These are phyloP conservation scores for Pedetes capensis DNA, from an alignment of 2,113 vertebrate genomes.

Conservation along the genomic window DNA sequence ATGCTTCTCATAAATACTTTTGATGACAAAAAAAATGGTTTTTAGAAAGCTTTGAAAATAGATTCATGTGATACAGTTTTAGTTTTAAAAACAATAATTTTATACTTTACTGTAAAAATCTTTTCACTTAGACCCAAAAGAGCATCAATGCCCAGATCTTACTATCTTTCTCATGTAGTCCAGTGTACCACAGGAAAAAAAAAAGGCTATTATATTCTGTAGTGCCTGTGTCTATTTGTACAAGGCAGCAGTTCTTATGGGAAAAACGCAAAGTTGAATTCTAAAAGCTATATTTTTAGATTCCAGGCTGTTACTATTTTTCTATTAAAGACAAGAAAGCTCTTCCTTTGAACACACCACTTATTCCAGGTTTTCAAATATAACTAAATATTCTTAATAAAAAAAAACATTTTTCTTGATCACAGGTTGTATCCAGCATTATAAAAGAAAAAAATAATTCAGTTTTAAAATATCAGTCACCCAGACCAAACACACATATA, in stretches of 20 bases:
- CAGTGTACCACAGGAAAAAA: background rate
- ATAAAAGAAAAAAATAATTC: background rate
- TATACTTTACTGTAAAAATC: background rate
- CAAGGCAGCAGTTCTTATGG: background rate
- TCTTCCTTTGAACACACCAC: background rate
- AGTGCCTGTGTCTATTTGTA: background rate
- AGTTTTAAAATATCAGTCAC: background rate
- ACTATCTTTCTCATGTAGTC: background rate
- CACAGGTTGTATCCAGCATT: background rate
- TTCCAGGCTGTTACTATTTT: background rate
- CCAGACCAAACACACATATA: background rate
- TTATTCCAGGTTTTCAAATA: slow-evolving; percentile 8
- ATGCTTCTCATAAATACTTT: too few species aligned
- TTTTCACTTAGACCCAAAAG: background rate
- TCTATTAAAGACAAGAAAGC: background rate
- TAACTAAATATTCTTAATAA: background rate
- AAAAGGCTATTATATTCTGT: slow-evolving; percentile 14
- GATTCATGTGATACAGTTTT: background rate
- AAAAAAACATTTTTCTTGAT: background rate
- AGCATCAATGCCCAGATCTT: background rate
- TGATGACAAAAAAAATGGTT: background rate
- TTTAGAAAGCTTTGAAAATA: background rate
- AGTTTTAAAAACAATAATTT: background rate
- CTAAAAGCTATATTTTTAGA: slow-evolving; percentile 20
- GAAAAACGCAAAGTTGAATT: too few species aligned